Percentiles rank a stretch among this genome's conserved stretches.
These are phyloP conservation scores for Petromus typicus DNA, from an alignment of 2,113 vertebrate species.

Conservation along the genomic window DNA sequence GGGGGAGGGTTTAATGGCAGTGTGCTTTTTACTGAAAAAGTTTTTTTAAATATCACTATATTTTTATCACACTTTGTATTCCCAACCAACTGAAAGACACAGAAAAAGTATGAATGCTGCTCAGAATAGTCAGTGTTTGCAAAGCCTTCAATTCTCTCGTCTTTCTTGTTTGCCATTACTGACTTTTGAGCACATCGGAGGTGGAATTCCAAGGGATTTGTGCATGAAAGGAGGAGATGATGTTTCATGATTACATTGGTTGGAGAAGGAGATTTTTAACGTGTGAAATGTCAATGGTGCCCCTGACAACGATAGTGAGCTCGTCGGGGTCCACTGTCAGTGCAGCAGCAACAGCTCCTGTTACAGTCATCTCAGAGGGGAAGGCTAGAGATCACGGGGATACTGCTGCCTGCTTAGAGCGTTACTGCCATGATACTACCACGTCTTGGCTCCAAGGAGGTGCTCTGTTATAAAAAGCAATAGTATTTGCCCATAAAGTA, in stretches of 20 bases:
- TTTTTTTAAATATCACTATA: background rate
- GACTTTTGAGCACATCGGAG: background rate
- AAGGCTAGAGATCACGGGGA: background rate
- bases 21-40: background rate
- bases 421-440: background rate
- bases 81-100: background rate
- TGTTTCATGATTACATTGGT: background rate
- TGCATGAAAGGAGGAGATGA: background rate
- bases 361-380: background rate
- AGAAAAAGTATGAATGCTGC: background rate
- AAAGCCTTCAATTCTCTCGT: background rate
- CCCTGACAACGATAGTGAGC: background rate
- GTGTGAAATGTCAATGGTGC: background rate
- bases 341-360: background rate
- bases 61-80: background rate
- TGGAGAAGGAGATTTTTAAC: background rate
- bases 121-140: background rate
- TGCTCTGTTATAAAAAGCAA: background rate
- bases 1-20: background rate
- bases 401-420: background rate
- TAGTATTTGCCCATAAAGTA: background rate
- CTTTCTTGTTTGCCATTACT: background rate
- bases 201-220: background rate
- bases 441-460: background rate
- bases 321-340: too few relatives aligned